Percentiles rank a stretch among this genome's conserved stretches.
Conservation (phyloP, 1,140 invertebrate genomes). For the Tachypleus tridentatus region DNA sequence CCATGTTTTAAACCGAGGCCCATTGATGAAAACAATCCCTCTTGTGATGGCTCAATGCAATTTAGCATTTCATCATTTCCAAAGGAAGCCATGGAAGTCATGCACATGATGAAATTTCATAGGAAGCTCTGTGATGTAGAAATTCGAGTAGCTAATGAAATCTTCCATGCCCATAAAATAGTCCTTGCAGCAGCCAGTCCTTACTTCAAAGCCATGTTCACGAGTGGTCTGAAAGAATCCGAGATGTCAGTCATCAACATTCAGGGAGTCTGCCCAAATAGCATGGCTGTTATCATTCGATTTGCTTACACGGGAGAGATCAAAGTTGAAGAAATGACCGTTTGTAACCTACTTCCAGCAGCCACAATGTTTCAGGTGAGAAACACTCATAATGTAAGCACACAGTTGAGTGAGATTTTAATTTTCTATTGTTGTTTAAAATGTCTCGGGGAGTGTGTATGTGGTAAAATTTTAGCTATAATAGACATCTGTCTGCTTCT, state of each 20-base stretch:
- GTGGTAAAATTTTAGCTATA: too few relatives aligned
- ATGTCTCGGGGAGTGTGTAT: too few relatives aligned
- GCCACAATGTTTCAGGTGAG: constrained; percentile 89
- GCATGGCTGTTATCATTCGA: constrained; percentile 94
- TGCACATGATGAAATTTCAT: constrained; percentile 67
- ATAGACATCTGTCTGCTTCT: too few relatives aligned
- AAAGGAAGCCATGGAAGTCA: constrained; percentile 49
- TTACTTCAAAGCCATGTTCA: constrained; percentile 93
- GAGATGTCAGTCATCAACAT: constrained; percentile 93
- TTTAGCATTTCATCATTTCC: constrained; percentile 16
- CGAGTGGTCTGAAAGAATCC: constrained; percentile 91
- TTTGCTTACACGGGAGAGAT: constrained; percentile 98
- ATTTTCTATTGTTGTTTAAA: too few relatives aligned
- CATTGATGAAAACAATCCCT: constrained; percentile 13
- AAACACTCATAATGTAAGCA: constrained; percentile 42
- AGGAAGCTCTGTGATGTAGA: constrained; percentile 96
- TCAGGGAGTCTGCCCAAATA: constrained; percentile 90
- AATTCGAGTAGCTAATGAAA: constrained; percentile 80
- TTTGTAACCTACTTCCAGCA: constrained; percentile 75
- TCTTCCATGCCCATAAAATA: constrained; percentile 87
- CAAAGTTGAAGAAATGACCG: constrained; percentile 86
- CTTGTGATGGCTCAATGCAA: constrained; percentile 14
- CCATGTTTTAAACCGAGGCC: constrained; percentile 15
- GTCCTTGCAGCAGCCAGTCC: constrained; percentile 86
- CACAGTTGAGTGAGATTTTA: too few relatives aligned